Percentiles rank a stretch among this genome's conserved stretches.
Evolutionary conservation across 2,888 invertebrate genomes (phyloP).

Genomic region (Nycteola revayana): DNA sequence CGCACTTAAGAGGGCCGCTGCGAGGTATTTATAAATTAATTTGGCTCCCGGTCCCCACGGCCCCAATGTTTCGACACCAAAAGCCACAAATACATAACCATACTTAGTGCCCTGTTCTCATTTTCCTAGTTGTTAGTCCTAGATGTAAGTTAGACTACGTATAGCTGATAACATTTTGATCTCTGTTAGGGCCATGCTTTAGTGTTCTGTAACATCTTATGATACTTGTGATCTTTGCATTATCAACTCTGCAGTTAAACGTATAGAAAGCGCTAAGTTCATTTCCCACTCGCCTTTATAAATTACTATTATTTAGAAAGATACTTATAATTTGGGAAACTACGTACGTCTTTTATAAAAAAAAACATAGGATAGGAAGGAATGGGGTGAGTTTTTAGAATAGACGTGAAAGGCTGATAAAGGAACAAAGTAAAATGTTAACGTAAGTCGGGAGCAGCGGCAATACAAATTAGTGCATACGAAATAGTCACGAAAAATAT

Average conservation of each 20-base stretch:
- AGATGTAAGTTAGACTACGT: conserved; percentile 22
- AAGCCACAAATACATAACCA: too few relatives aligned
- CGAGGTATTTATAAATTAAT: too few relatives aligned
- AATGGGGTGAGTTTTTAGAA: conserved; percentile 4
- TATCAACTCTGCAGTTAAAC: conserved; percentile 23
- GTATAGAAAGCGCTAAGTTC: conserved; percentile 18
- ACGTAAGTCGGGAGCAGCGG: conserved; percentile 1
- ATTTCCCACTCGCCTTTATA: conserved; percentile 24
- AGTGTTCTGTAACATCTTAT: conserved; percentile 54
- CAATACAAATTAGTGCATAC: not conserved
- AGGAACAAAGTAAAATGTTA: conserved; percentile 22
- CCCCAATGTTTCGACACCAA: too few relatives aligned
- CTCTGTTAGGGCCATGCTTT: conserved; percentile 48
- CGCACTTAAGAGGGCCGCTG: too few relatives aligned
- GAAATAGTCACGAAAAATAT: too few relatives aligned
- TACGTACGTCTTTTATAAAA: conserved; percentile 7
- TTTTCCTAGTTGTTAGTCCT: conserved; percentile 3
- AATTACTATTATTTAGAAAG: conserved; percentile 15
- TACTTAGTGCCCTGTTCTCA: conserved; percentile 20
- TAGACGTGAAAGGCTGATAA: conserved; percentile 38
- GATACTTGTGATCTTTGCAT: conserved; percentile 47
- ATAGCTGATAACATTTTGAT: conserved; percentile 24
- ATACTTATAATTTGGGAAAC: too few relatives aligned
- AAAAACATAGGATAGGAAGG: not conserved
- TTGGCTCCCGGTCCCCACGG: too few relatives aligned